Conservation (phyloP, 2,113 vertebrate genomes). For the Megaleporinus macrocephalus region DNA sequence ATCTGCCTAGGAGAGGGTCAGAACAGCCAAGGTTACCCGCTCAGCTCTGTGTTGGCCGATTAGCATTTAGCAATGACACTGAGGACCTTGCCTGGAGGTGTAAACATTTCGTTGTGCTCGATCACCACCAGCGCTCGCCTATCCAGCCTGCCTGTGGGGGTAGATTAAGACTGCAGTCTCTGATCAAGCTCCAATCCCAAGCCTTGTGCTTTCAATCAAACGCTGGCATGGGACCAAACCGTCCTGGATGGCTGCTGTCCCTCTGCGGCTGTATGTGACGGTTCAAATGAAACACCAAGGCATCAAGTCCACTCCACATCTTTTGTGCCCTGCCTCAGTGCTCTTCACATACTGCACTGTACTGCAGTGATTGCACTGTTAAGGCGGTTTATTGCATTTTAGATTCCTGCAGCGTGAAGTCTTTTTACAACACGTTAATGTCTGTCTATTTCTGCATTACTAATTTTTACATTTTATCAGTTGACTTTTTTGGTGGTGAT, state of each 20-base stretch:
- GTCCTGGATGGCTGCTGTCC: neutral
- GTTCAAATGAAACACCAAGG: slow-evolving; percentile 27
- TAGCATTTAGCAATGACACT: slow-evolving; percentile 40
- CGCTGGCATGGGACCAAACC: slow-evolving; percentile 31
- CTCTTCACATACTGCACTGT: neutral
- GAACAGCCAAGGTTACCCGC: neutral
- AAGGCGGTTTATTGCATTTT: neutral
- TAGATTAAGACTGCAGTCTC: slow-evolving; percentile 44
- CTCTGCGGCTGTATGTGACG: slow-evolving; percentile 9
- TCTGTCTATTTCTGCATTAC: too few relatives aligned
- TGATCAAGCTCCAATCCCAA: slow-evolving; percentile 29
- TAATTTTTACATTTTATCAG: neutral
- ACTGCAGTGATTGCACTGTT: neutral
- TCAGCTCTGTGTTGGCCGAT: slow-evolving; percentile 14
- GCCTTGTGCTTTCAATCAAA: slow-evolving; percentile 33
- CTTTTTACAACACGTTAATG: too few relatives aligned
- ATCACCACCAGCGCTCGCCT: slow-evolving; percentile 17
- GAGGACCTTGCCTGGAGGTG: slow-evolving; percentile 25
- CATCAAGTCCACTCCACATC: slow-evolving; percentile 34
- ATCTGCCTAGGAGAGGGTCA: neutral
- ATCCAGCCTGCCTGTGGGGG: slow-evolving; percentile 35
- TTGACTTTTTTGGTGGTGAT: too few relatives aligned
- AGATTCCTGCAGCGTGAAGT: neutral
- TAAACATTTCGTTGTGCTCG: slow-evolving; percentile 48
- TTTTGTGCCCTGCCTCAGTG: slow-evolving; percentile 14